Evolutionary conservation across 2,797 vertebrate genomes (phyloP), one percentile per base, ranked within the genome.

Genomic region (Lacerta bilineata): DNA sequence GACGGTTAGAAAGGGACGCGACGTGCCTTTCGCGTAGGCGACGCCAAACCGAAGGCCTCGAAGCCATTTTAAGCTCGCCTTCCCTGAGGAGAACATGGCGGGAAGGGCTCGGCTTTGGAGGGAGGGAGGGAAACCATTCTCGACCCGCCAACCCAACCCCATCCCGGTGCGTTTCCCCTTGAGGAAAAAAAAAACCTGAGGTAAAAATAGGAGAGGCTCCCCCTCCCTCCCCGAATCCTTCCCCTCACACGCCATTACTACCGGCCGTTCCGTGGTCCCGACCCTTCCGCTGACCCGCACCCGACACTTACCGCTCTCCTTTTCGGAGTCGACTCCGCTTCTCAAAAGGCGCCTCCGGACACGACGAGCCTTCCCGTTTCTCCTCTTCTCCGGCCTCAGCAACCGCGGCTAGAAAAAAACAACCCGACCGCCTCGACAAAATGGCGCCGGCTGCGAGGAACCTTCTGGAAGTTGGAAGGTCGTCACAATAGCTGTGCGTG

Each of bases 51-150:
- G 3, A 55, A 55, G 50, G 50, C 50, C 50, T 80, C 5, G 83
- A 13, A 18, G 91, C 91, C 92, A 91, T 93, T 88, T 92, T 87
- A 15, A 55, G 50, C 69, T 84, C 66, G 29, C 69, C n/a, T 72
- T n/a, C 15, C 33, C 4, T 15, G 1, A 29, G 11, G 5, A 86
- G 0, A 92, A 93, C 29, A 86, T 90, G 92, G 91, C 92, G 61
- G 80, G 10, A 15, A 23, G 1, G 33, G 50, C 50, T 55, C 50
- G 50, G 50, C 50, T 55, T 15, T 55, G 50, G 50, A 55, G 50
- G 50, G 50, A 55, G 50, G 13, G 50, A 55, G 50, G 50, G 13
- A 55, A 55, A 15, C 13, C 50, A 55, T 55, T 55, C 50, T 55
- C 50, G 50, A 15, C 50, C 13, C 4, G 50, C 50, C 50, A 55